phyloP scores from a whole-genome alignment of 2,888 invertebrate species.

The Blomia tropicalis region DNA sequence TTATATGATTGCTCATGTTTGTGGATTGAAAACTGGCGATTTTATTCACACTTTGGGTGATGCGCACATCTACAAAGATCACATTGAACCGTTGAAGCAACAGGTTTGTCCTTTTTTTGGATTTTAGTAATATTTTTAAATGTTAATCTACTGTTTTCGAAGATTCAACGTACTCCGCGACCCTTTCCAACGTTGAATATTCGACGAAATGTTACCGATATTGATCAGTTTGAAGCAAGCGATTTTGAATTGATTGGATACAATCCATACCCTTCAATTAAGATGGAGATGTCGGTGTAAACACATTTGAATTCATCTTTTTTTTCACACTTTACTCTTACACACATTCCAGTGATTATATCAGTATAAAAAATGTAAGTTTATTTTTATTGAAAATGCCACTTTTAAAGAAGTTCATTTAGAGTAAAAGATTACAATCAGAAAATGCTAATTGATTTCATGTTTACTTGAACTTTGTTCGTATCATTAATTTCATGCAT shows the following conservation, averaged over 20 bases:
- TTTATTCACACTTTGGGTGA: slow-evolving; percentile 89
- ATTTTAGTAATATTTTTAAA: not conserved
- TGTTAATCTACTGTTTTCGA: slow-evolving; percentile 26
- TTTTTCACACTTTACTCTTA: not conserved
- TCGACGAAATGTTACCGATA: slow-evolving; percentile 49
- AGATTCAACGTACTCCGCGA: slow-evolving; percentile 54
- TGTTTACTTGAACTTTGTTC: no score
- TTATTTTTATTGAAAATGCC: no score
- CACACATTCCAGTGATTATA: not conserved
- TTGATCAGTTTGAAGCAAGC: slow-evolving; percentile 66
- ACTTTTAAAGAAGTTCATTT: no score
- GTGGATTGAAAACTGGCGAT: slow-evolving; percentile 77
- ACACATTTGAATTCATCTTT: not conserved
- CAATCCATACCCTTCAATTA: slow-evolving; percentile 69
- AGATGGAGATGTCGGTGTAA: slow-evolving; percentile 81
- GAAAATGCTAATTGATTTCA: no score
- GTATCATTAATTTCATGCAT: no score
- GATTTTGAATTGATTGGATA: slow-evolving; percentile 73
- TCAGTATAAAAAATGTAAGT: no score
- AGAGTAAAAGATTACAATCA: no score
- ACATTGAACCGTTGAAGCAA: slow-evolving; percentile 60
- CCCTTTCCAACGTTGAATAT: slow-evolving; percentile 68
- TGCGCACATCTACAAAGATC: slow-evolving; percentile 82
- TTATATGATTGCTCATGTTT: slow-evolving; percentile 87
- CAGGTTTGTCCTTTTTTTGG: slow-evolving; percentile 42